Evolutionary conservation across 2,113 vertebrate genomes (phyloP).

Genomic region (Alosa alosa): DNA sequence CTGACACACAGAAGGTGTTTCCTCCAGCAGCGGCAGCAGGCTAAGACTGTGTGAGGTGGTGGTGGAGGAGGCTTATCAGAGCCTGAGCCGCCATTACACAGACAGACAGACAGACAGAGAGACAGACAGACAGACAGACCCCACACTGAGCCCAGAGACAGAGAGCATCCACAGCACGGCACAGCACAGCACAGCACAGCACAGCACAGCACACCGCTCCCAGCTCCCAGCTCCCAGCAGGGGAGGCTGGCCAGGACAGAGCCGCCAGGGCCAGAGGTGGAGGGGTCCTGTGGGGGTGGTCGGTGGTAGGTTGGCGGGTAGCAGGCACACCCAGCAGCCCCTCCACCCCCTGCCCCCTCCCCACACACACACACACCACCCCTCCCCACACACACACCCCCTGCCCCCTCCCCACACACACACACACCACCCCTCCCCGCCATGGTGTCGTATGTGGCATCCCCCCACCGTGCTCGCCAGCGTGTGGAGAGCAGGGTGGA

Average conservation of each 20-base stretch:
- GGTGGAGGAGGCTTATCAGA: background rate
- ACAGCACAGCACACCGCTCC: no score
- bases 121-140: background rate
- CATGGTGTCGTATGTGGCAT: background rate
- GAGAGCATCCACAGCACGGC: background rate
- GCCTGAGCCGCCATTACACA: background rate
- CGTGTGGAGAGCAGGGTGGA: background rate
- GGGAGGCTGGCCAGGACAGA: background rate
- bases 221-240: background rate
- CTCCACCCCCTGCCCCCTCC: no score
- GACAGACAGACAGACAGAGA: background rate
- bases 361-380: no score
- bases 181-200: no score
- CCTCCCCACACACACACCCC: no score
- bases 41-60: background rate
- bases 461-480: background rate
- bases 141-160: background rate
- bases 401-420: no score
- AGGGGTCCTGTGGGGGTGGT: background rate
- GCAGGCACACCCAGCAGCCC: background rate
- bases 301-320: background rate
- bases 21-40: background rate
- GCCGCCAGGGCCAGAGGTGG: background rate
- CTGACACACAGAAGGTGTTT: slow-evolving; percentile 5
- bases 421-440: no score